Evolutionary conservation across 2,113 vertebrate genomes (phyloP), one percentile per base, ranked within the genome.

Genomic region (Tauraco erythrolophus): DNA sequence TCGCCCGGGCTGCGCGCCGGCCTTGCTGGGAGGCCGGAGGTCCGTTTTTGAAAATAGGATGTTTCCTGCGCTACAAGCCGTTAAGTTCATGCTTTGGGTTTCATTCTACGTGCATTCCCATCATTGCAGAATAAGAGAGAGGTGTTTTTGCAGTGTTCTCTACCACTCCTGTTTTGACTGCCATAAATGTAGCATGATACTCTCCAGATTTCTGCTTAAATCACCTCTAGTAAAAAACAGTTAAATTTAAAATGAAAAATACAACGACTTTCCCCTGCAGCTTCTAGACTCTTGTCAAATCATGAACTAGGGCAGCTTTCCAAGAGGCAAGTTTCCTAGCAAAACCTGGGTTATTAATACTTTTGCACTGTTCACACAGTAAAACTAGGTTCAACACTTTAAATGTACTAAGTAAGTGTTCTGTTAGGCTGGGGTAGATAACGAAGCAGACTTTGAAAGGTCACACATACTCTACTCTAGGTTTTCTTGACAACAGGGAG

Each of bases 11-110:
- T n/a, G n/a, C n/a, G n/a, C n/a, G n/a, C n/a, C n/a, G 11, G 10
- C 3, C 4, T 8, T 17, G 43, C 23, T 1, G 16, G 8, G 24
- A 8, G 8, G 2, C 0, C 11, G 1, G 8, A 10, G 28, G 1
- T 1, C 1, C 1, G 12, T 3, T 2, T 7, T 3, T 33, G 22
- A 5, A 9, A 5, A 2, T 0, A 3, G 6, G 23, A 24, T 5
- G 6, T 7, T 45, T 30, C 4, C 4, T 17, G 11, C 5, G 15
- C 6, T 71, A 8, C 3, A 6, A 35, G 4, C 4, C 4, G 0
- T 50, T 5, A 65, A 24, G 7, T 18, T 30, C 6, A 0, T 45
- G 27, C 4, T 28, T 50, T 33, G 12, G 16, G 31, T 1, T 86
- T n/a, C 60, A 6, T 50, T 68, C 43, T 25, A 9, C 2, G 0